Conservation (phyloP, 2,113 vertebrate species). For the Corythoichthys intestinalis region DNA sequence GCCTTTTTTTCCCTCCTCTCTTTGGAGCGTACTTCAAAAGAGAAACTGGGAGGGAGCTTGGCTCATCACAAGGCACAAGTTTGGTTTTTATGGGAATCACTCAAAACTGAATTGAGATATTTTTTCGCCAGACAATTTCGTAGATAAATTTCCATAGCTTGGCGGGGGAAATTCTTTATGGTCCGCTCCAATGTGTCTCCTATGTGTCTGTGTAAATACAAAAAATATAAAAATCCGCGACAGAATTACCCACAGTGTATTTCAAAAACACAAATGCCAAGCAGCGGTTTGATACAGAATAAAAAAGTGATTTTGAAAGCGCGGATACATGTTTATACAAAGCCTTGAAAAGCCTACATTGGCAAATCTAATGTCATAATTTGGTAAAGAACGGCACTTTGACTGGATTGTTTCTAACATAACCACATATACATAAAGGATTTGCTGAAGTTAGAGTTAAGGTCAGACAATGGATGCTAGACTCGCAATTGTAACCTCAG, state of each 20-base stretch:
- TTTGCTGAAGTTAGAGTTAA: background rate
- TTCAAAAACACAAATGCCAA: slow-evolving; percentile 7
- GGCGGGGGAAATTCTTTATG: background rate
- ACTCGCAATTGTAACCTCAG: background rate
- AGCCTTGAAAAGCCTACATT: background rate
- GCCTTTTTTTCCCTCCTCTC: slow-evolving; percentile 63
- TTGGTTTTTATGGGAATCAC: slow-evolving; percentile 64
- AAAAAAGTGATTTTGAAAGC: background rate
- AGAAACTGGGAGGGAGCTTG: slow-evolving; percentile 57
- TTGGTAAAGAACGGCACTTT: background rate
- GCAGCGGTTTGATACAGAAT: background rate
- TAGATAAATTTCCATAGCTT: background rate
- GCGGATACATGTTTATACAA: background rate
- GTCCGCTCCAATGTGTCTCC: background rate
- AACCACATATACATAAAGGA: background rate
- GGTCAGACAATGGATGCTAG: background rate
- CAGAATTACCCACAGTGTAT: background rate
- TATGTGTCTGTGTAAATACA: slow-evolving; percentile 1
- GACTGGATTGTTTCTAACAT: background rate
- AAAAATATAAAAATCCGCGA: background rate
- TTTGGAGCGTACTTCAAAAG: slow-evolving; percentile 82
- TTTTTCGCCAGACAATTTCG: background rate
- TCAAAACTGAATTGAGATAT: slow-evolving; percentile 52
- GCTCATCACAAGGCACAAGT: slow-evolving; percentile 53
- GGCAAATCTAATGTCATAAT: background rate